Percentiles rank a stretch among this genome's conserved stretches.
These are phyloP conservation scores for Oryctolagus cuniculus DNA, from an alignment of 2,113 vertebrate species.

Conservation along the genomic window DNA sequence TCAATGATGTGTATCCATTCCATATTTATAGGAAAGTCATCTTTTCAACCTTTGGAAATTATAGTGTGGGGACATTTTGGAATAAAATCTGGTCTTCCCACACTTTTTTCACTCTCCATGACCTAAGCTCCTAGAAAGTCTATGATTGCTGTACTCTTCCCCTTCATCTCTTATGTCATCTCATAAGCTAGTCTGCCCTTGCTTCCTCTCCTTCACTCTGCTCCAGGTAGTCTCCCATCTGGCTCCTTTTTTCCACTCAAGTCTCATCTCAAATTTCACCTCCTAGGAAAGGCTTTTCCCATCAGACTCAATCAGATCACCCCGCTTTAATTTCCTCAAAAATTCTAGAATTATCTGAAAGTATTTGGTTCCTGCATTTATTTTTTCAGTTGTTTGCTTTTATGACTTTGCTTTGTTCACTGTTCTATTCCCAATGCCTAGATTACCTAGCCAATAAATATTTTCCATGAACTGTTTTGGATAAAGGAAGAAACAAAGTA, in stretches of 20 bases:
- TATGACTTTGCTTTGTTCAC: background rate
- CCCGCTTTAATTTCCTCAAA: background rate
- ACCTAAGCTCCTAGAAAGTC: background rate
- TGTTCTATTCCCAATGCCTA: background rate
- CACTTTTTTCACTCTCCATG: background rate
- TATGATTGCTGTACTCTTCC: background rate
- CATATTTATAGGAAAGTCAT: background rate
- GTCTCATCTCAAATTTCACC: background rate
- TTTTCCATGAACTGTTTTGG: background rate
- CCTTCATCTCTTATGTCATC: background rate
- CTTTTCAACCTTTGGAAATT: background rate
- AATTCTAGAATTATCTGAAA: background rate
- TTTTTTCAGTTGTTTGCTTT: background rate
- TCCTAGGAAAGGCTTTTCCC: background rate
- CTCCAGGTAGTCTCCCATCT: background rate
- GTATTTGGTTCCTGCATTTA: background rate
- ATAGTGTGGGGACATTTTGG: background rate
- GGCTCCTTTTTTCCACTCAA: background rate
- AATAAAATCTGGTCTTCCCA: background rate
- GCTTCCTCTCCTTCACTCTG: background rate
- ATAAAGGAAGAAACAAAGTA: background rate
- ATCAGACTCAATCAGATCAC: background rate
- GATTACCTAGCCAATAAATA: background rate
- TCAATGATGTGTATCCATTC: background rate
- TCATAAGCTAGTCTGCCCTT: background rate